phyloP scores from a whole-genome alignment of 2,113 vertebrate species.

The Hipposideros armiger region DNA sequence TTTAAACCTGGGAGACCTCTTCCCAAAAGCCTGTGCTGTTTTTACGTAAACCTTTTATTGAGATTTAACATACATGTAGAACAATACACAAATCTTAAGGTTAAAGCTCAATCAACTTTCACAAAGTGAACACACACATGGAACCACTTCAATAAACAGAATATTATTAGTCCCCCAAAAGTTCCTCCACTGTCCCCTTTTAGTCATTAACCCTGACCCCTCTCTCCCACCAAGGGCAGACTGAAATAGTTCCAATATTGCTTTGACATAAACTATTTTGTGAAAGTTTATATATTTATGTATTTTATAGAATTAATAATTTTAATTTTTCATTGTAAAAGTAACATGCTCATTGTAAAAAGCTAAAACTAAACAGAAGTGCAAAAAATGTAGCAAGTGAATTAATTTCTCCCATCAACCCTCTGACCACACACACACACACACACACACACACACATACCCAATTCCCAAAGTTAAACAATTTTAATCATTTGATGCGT shows the following conservation, averaged over 20 bases:
- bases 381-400: neutral
- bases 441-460: neutral
- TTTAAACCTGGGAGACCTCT: neutral
- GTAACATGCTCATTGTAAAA: neutral
- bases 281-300: neutral
- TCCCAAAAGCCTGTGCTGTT: neutral
- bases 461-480: neutral
- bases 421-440: neutral
- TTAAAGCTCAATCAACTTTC: constrained; percentile 2
- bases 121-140: neutral
- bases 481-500: neutral
- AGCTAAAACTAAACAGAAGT: neutral
- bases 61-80: neutral
- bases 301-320: neutral
- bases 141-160: constrained; percentile 12
- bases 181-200: neutral
- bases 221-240: neutral
- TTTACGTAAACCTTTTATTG: neutral
- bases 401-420: neutral
- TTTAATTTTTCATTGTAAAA: neutral
- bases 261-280: neutral
- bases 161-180: neutral
- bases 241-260: neutral
- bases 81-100: neutral
- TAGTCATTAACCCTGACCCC: neutral